Evolutionary conservation across 1,140 invertebrate species (phyloP).

Genomic region (Tetranychus urticae): DNA sequence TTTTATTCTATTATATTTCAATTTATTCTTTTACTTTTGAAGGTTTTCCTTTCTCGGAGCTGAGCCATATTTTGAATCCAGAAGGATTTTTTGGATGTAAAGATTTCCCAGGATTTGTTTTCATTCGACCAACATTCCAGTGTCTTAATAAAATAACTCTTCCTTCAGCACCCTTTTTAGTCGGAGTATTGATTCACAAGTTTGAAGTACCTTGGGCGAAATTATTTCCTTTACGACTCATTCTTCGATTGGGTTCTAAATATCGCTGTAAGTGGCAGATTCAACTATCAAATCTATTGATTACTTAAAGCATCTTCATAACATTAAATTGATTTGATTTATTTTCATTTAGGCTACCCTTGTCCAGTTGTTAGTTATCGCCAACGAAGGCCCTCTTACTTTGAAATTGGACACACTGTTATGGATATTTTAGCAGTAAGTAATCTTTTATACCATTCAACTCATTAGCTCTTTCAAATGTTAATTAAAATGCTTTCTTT

Average conservation of each 20-base stretch:
- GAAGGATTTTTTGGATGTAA: constrained; percentile 42
- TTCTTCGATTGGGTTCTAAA: constrained; percentile 56
- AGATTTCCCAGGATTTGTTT: constrained; percentile 61
- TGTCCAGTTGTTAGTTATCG: constrained; percentile 57
- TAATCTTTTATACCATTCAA: constrained; percentile 4
- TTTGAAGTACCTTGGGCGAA: constrained; percentile 70
- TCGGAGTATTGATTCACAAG: constrained; percentile 56
- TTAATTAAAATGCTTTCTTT: background rate
- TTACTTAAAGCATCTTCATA: background rate
- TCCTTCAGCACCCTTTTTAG: constrained; percentile 47
- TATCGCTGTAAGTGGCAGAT: constrained; percentile 35
- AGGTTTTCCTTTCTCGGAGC: constrained; percentile 43
- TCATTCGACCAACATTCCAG: constrained; percentile 53
- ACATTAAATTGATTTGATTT: constrained; percentile 5
- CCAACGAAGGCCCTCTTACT: constrained; percentile 52
- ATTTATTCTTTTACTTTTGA: background rate
- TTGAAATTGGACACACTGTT: constrained; percentile 68
- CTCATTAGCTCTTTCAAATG: too few species aligned
- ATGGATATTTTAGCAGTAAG: constrained; percentile 55
- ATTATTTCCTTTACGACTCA: constrained; percentile 48
- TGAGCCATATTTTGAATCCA: constrained; percentile 37
- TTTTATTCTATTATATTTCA: background rate
- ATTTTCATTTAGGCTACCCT: constrained; percentile 36
- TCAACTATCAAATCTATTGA: background rate
- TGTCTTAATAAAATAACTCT: constrained; percentile 50